Conservation (phyloP, 1,140 invertebrate species). For the Dreissena polymorpha region DNA sequence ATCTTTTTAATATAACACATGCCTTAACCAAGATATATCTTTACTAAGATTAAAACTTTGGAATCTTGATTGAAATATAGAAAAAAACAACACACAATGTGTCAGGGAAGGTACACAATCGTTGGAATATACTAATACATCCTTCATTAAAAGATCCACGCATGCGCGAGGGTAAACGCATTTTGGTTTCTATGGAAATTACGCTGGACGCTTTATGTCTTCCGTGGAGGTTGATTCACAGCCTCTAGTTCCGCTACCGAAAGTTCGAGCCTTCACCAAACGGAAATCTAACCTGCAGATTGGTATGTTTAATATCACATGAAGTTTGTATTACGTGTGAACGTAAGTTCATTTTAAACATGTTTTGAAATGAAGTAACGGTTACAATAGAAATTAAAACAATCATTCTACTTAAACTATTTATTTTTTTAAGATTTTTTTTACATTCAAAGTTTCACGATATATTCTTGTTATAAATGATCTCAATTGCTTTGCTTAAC, state of each 20-base stretch:
- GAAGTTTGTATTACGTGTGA: background rate
- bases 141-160: background rate
- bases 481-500: background rate
- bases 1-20: background rate
- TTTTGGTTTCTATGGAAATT: constrained; percentile 23
- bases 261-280: background rate
- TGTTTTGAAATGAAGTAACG: background rate
- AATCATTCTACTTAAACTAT: background rate
- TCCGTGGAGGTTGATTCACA: background rate
- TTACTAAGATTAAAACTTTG: background rate
- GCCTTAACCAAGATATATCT: background rate
- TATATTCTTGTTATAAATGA: too few species aligned
- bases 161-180: background rate
- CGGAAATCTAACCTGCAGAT: constrained; percentile 30
- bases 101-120: background rate
- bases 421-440: background rate
- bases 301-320: constrained; percentile 7
- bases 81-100: too few species aligned
- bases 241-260: constrained; percentile 28
- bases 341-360: background rate
- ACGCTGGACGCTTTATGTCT: constrained; percentile 12
- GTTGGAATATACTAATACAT: background rate
- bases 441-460: background rate
- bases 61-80: background rate
- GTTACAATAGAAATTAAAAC: background rate